phyloP scores from a whole-genome alignment of 1,140 invertebrate genomes.

The Meloidogyne floridensis region DNA sequence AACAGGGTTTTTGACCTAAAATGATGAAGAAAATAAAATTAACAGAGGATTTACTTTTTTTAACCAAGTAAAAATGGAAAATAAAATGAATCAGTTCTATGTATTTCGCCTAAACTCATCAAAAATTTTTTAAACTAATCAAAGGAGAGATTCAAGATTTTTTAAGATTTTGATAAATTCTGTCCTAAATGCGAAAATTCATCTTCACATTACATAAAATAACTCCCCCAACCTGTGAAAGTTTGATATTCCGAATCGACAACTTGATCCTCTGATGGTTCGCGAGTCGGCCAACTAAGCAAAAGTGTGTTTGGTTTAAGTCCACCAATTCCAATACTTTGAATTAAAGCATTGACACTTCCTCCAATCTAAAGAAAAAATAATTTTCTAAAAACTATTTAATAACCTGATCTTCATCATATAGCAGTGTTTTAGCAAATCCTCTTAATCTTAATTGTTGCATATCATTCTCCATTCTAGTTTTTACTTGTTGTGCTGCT shows the following conservation, averaged over 20 bases:
- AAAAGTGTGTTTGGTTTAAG: conserved; percentile 98
- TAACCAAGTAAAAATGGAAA: too few relatives aligned
- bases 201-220: neutral
- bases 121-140: too few relatives aligned
- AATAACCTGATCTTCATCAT: conserved; percentile 59
- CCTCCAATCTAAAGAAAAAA: conserved; percentile 82
- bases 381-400: conserved; percentile 70
- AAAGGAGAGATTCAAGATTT: too few relatives aligned
- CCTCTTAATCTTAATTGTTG: conserved; percentile 50
- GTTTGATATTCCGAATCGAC: conserved; percentile 58
- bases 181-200: too few relatives aligned
- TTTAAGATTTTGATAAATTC: too few relatives aligned
- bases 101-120: too few relatives aligned
- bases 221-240: conserved; percentile 48
- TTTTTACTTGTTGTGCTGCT: conserved; percentile 54
- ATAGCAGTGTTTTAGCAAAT: conserved; percentile 61
- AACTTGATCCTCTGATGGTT: conserved; percentile 65
- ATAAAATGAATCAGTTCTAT: too few relatives aligned
- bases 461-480: conserved; percentile 63
- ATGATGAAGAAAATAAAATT: too few relatives aligned
- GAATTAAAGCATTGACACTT: conserved; percentile 73
- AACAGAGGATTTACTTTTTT: too few relatives aligned
- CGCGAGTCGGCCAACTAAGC: conserved; percentile 95
- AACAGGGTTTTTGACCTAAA: too few relatives aligned
- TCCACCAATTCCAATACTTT: conserved; percentile 83